Conservation (phyloP, 2,888 invertebrate species). For the Crioceris asparagi region DNA sequence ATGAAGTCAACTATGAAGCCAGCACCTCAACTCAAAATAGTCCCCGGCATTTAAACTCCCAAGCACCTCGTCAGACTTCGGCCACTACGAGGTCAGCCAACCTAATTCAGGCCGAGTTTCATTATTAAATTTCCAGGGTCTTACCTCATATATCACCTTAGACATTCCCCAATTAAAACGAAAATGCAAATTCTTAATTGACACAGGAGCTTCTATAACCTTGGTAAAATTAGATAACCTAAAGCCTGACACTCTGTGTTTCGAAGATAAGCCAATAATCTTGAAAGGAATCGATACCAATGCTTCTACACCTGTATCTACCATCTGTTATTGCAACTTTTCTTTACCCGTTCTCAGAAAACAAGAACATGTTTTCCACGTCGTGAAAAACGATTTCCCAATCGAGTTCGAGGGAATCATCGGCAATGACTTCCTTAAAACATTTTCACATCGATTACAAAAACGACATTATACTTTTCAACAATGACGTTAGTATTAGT, state of each 20-base stretch:
- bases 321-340: constrained; percentile 3
- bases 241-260: constrained; percentile 5
- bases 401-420: no score
- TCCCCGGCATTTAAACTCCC: background rate
- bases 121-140: background rate
- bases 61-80: background rate
- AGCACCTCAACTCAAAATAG: background rate
- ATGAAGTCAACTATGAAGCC: background rate
- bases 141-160: constrained; percentile 1
- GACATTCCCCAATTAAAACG: constrained; percentile 3
- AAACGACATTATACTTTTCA: constrained; percentile 2
- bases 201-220: constrained; percentile 10
- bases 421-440: no score
- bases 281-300: constrained; percentile 10
- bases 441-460: no score
- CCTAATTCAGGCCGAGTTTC: no score
- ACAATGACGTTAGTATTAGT: constrained; percentile 1
- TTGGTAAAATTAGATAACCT: constrained; percentile 9
- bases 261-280: constrained; percentile 7
- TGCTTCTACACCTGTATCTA: constrained; percentile 6
- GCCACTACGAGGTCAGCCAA: no score
- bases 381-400: background rate
- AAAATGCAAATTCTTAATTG: constrained; percentile 12
- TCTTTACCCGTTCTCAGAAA: background rate
- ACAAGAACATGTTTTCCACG: constrained; percentile 1